phyloP scores from a whole-genome alignment of 2,797 vertebrate species.

The Lophotriccus pileatus region DNA sequence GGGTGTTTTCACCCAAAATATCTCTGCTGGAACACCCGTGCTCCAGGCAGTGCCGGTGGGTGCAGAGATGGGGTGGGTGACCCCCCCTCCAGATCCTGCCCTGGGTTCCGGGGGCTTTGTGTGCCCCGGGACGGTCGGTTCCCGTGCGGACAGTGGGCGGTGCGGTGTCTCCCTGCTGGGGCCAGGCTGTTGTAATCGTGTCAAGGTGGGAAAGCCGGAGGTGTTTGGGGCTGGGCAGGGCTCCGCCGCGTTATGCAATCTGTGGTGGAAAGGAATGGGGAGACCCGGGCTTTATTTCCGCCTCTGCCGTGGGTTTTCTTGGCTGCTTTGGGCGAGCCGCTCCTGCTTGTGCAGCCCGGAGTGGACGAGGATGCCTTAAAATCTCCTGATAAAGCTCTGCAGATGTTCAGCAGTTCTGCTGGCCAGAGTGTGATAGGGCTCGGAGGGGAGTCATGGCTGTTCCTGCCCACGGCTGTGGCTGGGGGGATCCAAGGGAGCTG shows the following conservation, averaged over 20 bases:
- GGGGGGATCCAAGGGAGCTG: not conserved
- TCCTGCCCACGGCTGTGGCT: not conserved
- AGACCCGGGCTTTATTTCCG: conserved; percentile 20
- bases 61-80: not conserved
- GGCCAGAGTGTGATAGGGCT: not conserved
- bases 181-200: accelerated
- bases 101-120: not conserved
- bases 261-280: conserved; percentile 32
- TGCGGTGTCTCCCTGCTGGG: not conserved
- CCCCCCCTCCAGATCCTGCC: too few relatives aligned
- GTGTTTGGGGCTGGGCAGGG: conserved; percentile 13
- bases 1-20: accelerated
- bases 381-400: not conserved
- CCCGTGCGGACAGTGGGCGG: accelerated
- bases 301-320: not conserved
- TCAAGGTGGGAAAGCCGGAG: not conserved
- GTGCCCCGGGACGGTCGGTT: accelerated
- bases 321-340: not conserved
- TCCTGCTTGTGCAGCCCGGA: not conserved
- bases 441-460: not conserved
- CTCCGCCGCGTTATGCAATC: not conserved
- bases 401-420: not conserved
- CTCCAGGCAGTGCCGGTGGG: not conserved
- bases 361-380: not conserved
- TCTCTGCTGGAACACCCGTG: not conserved